phyloP scores from a whole-genome alignment of 23 tunicate species.

The Diplosoma virens region DNA sequence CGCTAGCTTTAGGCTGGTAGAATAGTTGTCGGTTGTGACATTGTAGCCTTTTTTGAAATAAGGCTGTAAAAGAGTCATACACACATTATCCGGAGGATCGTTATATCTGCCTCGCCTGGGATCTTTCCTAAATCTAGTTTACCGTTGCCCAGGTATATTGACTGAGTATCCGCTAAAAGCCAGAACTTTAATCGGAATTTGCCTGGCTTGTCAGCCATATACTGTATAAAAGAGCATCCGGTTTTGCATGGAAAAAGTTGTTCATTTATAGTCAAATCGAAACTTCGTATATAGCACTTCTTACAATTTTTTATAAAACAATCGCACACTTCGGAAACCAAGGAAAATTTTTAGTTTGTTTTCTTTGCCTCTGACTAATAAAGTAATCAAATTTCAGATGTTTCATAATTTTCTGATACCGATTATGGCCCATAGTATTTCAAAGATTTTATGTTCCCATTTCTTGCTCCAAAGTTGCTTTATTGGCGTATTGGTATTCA shows the following conservation, averaged over 20 bases:
- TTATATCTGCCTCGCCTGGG: conserved; percentile 18
- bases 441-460: conserved; percentile 19
- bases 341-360: conserved; percentile 12
- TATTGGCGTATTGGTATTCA: conserved; percentile 17
- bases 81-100: conserved; percentile 21
- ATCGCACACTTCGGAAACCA: conserved; percentile 7
- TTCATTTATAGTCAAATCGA: conserved; percentile 29
- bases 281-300: conserved; percentile 12
- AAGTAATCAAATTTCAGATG: conserved; percentile 6
- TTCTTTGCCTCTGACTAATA: conserved; percentile 1
- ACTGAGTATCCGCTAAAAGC: conserved; percentile 19
- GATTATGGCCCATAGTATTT: conserved; percentile 24
- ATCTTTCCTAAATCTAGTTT: conserved; percentile 20
- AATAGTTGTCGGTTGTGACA: conserved; percentile 29
- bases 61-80: conserved; percentile 23
- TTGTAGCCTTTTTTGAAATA: conserved; percentile 13
- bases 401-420: conserved; percentile 24
- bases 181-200: conserved; percentile 24
- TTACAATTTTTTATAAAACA: conserved; percentile 21
- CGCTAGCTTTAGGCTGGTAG: conserved; percentile 25
- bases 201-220: conserved; percentile 18
- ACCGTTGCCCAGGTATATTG: conserved; percentile 21
- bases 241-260: conserved; percentile 33
- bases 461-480: conserved; percentile 36
- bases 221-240: conserved; percentile 21